phyloP scores from a whole-genome alignment of 2,113 vertebrate species.

The Dendropsophus ebraccatus region DNA sequence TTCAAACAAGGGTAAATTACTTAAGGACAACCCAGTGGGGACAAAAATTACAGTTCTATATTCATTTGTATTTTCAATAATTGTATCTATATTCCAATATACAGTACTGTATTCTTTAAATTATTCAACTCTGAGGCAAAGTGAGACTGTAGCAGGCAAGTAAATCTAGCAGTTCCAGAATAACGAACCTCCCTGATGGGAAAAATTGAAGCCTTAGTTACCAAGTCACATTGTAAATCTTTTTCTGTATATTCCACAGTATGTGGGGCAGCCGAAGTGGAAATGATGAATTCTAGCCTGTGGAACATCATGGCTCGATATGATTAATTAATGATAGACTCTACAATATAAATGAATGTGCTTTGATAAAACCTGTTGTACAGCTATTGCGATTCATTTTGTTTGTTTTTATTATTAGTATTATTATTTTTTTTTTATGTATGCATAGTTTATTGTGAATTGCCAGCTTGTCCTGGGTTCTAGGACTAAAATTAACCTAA shows the following conservation, averaged over 20 bases:
- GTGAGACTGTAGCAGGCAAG: not conserved
- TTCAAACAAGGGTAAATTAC: not conserved
- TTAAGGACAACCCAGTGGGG: not conserved
- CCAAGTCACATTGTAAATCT: constrained; percentile 37
- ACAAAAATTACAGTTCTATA: not conserved
- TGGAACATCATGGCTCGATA: constrained; percentile 16
- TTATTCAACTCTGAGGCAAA: not conserved
- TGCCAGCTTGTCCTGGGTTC: not conserved
- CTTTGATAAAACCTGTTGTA: constrained; percentile 17
- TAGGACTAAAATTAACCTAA: not conserved
- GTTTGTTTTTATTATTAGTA: too few relatives aligned
- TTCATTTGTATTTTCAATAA: not conserved
- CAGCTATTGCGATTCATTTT: not conserved
- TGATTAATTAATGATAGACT: constrained; percentile 51
- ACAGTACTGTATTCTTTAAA: not conserved
- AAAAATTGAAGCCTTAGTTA: constrained; percentile 34
- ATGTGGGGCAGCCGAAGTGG: constrained; percentile 22
- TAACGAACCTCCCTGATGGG: constrained; percentile 23
- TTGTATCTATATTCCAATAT: not conserved
- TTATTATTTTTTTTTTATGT: too few relatives aligned
- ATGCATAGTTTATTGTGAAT: not conserved
- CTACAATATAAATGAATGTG: constrained; percentile 31
- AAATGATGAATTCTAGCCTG: constrained; percentile 44
- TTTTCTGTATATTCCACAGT: constrained; percentile 27
- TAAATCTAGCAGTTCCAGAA: constrained; percentile 16